A percentile compares a stretch with the other conserved stretches of the same genome.
phyloP scores from a whole-genome alignment of 2,113 vertebrate genomes.

The Nyctibius bracteatus region DNA sequence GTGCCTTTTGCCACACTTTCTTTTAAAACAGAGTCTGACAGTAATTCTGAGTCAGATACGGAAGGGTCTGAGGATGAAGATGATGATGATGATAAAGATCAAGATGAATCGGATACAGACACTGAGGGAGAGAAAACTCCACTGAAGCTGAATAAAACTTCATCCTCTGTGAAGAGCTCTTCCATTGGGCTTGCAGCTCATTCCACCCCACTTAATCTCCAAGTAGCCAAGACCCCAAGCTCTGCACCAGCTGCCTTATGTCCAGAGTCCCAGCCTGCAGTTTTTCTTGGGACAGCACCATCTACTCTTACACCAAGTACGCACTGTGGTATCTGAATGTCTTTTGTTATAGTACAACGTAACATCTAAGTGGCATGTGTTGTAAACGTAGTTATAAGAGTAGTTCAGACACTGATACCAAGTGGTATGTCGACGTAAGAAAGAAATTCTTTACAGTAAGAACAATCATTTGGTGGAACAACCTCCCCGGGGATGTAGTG shows the following conservation, averaged over 20 bases:
- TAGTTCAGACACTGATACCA: neutral
- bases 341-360: constrained; percentile 37
- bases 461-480: neutral
- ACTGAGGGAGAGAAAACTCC: constrained; percentile 80
- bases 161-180: constrained; percentile 80
- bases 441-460: neutral
- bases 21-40: constrained; percentile 84
- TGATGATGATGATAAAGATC: constrained; percentile 83
- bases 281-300: constrained; percentile 74
- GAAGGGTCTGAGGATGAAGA: constrained; percentile 88
- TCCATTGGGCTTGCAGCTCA: constrained; percentile 79
- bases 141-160: constrained; percentile 74
- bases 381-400: neutral
- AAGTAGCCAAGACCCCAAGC: constrained; percentile 77
- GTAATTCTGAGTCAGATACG: constrained; percentile 89
- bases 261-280: constrained; percentile 71
- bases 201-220: constrained; percentile 84
- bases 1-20: constrained; percentile 46
- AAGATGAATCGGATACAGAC: constrained; percentile 82
- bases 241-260: constrained; percentile 75
- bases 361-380: neutral
- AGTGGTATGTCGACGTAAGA: neutral
- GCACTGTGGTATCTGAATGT: constrained; percentile 78
- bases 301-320: constrained; percentile 73
- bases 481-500: neutral